Base-by-base conservation (phyloP, 2,888 invertebrate genomes). In the Drosophila histrio region DNA sequence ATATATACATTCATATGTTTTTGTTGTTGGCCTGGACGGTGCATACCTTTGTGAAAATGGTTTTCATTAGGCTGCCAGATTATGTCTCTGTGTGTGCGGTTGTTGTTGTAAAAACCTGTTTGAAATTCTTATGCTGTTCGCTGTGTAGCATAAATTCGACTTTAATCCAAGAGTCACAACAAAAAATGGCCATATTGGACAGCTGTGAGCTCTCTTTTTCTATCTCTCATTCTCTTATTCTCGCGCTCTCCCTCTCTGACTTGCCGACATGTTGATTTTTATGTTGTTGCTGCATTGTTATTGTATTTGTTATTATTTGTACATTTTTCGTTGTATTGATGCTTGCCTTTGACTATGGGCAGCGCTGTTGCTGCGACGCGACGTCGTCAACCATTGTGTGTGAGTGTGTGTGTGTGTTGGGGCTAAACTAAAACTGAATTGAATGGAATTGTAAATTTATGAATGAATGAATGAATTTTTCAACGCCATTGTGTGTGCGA, bases 401-500 rank as follows among this genome's bases (percentile, higher is more conserved):
- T 26, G 26, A 26, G 41, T 50, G 44, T 63, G 46, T 57, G 38
- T 53, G 49, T 36, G 41, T 50, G 58, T 50, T 36, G 58, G 49
- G 58, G 68, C 64, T 79, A 61, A 83, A 86, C 80, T 74, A 77
- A 88, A 88, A 73, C 71, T 72, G 87, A 83, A 85, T 87, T 85
- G 88, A 84, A 88, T 84, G 88, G 85, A 79, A 87, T 87, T 88
- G 87, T 87, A 72, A 79, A 88, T 80, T 85, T 89, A 85, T 85
- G 88, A 88, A 87, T 84, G 89, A 84, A 78, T 82, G 80, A 80
- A 77, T 89, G 89, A 81, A 72, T 87, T 77, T 89, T 72, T 75
- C 62, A 70, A 62, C 60, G 65, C 53, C 11, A 30, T 58, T 65
- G 62, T 47, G 30, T 59, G 38, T 56, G 60, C 57, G 44, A 30